phyloP scores from a whole-genome alignment of 2,113 vertebrate genomes.

The Plestiodon gilberti region DNA sequence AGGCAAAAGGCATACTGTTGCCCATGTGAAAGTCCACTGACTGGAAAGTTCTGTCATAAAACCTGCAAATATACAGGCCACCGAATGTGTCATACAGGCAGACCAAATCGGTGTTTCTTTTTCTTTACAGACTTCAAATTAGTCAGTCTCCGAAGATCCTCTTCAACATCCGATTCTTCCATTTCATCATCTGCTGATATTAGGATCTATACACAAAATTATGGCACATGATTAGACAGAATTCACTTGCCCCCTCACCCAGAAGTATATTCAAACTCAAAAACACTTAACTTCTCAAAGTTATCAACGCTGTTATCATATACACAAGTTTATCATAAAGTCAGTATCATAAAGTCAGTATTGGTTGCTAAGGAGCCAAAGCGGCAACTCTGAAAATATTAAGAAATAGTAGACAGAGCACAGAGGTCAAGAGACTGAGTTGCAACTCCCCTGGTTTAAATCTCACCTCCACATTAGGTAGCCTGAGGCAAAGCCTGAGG shows the following conservation, averaged over 20 bases:
- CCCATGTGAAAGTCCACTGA: slow-evolving; percentile 56
- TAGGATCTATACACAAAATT: slow-evolving; percentile 83
- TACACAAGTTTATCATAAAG: too few relatives aligned
- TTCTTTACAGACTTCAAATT: slow-evolving; percentile 91
- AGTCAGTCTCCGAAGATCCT: slow-evolving; percentile 88
- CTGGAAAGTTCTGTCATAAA: slow-evolving; percentile 33
- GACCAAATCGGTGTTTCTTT: slow-evolving; percentile 93
- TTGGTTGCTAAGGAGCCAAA: not conserved
- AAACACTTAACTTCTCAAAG: not conserved
- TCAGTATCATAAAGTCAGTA: too few relatives aligned
- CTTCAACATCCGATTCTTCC: slow-evolving; percentile 92
- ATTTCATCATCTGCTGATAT: slow-evolving; percentile 98
- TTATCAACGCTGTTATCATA: too few relatives aligned
- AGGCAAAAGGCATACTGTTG: slow-evolving; percentile 58
- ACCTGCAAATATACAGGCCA: slow-evolving; percentile 51
- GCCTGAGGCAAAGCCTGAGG: too few relatives aligned
- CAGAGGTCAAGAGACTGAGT: too few relatives aligned
- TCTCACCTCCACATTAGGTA: too few relatives aligned
- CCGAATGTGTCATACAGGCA: slow-evolving; percentile 86
- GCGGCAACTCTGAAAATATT: not conserved
- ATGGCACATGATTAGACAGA: not conserved
- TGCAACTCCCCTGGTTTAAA: too few relatives aligned
- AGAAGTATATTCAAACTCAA: not conserved
- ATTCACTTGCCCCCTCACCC: not conserved
- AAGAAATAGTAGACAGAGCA: too few relatives aligned